Evolutionary conservation across 1,140 invertebrate genomes (phyloP).

Genomic region (Drosophila pseudoobscura): DNA sequence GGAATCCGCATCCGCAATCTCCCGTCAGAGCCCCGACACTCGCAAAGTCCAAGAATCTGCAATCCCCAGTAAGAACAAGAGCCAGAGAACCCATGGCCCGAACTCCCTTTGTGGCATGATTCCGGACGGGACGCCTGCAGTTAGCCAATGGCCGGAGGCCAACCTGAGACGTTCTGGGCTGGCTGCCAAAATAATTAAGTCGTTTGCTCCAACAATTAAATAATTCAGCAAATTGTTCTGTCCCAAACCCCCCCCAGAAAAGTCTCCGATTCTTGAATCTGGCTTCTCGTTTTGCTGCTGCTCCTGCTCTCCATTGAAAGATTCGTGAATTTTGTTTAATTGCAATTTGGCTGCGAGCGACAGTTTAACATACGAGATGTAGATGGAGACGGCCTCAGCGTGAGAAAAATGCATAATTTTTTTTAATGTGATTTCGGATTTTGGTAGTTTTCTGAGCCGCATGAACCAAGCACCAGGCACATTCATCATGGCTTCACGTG

Average conservation of each 20-base stretch:
- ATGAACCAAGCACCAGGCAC: too few species aligned
- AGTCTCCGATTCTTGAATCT: neutral
- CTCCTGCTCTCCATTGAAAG: conserved; percentile 9
- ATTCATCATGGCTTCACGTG: too few species aligned
- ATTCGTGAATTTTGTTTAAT: conserved; percentile 80
- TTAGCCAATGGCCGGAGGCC: conserved; percentile 36
- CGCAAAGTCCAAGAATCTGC: neutral
- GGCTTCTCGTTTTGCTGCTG: conserved; percentile 11
- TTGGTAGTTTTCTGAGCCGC: conserved; percentile 10
- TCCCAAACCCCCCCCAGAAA: conserved; percentile 7
- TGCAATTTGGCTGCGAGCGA: conserved; percentile 76
- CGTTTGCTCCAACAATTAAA: conserved; percentile 81
- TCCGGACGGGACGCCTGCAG: conserved; percentile 44
- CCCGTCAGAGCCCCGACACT: neutral
- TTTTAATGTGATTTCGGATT: conserved; percentile 41
- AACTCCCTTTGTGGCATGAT: neutral
- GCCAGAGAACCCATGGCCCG: neutral
- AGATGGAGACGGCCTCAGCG: conserved; percentile 48
- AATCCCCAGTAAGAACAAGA: neutral
- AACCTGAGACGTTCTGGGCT: conserved; percentile 48
- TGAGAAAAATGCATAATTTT: conserved; percentile 71
- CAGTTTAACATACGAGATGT: conserved; percentile 76
- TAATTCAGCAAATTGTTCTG: conserved; percentile 59
- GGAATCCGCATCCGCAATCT: too few species aligned
- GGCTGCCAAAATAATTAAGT: conserved; percentile 82